Conservation (phyloP, 2,888 invertebrate species). For the Brenthis hecate region DNA sequence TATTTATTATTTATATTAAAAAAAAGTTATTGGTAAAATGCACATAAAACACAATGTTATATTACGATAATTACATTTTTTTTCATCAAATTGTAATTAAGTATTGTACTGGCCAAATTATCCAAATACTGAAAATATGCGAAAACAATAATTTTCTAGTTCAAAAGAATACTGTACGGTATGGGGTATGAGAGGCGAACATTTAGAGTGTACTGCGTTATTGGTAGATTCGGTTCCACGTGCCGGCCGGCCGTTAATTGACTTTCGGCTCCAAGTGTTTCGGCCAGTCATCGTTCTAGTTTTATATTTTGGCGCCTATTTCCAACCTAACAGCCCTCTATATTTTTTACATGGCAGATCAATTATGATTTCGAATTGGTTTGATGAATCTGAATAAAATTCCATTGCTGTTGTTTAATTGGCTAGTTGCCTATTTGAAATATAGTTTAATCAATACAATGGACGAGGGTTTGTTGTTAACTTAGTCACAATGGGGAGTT, state of each 20-base stretch:
- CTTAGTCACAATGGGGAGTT: constrained; percentile 46
- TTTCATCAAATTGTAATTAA: too few species aligned
- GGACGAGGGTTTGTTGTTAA: constrained; percentile 53
- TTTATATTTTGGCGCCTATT: constrained; percentile 80
- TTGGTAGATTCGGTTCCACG: constrained; percentile 63
- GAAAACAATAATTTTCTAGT: too few species aligned
- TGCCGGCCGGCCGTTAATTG: constrained; percentile 73
- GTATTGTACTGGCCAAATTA: too few species aligned
- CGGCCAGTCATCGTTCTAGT: constrained; percentile 79
- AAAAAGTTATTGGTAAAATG: too few species aligned
- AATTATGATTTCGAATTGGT: constrained; percentile 81
- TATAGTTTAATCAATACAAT: constrained; percentile 70
- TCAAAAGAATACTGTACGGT: background rate
- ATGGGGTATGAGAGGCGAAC: constrained; percentile 39
- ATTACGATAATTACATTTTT: too few species aligned
- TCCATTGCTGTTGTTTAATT: constrained; percentile 79
- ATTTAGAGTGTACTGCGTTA: constrained; percentile 49
- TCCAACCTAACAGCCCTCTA: constrained; percentile 75
- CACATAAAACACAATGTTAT: too few species aligned
- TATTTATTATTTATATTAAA: too few species aligned
- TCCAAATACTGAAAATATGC: too few species aligned
- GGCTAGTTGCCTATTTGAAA: constrained; percentile 75
- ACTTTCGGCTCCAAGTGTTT: constrained; percentile 74
- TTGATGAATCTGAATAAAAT: constrained; percentile 81
- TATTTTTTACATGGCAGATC: constrained; percentile 80